phyloP scores from a whole-genome alignment of 2,113 vertebrate species.

The Puntigrus tetrazona region DNA sequence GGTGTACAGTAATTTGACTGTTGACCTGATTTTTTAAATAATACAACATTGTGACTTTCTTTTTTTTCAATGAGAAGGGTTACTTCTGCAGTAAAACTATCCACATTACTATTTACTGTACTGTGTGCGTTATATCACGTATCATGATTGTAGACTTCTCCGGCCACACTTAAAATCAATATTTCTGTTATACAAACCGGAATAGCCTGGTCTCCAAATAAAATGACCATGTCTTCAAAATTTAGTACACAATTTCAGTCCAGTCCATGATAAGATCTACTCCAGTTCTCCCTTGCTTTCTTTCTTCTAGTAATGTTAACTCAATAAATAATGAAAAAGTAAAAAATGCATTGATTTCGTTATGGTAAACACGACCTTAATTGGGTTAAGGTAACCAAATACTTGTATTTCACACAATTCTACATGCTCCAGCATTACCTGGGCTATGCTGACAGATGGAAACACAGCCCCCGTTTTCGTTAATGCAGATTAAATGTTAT shows the following conservation, averaged over 20 bases:
- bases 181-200: neutral
- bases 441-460: neutral
- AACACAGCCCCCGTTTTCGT: neutral
- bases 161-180: neutral
- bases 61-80: neutral
- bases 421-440: neutral
- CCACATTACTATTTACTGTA: neutral
- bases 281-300: neutral
- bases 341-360: neutral
- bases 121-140: neutral
- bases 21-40: neutral
- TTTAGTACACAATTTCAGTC: neutral
- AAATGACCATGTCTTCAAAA: neutral
- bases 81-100: neutral
- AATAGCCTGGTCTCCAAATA: neutral
- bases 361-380: neutral
- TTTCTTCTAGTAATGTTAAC: neutral
- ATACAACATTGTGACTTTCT: neutral
- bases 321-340: too few relatives aligned
- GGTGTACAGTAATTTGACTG: neutral
- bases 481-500: neutral
- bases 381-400: neutral
- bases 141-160: neutral
- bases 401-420: too few relatives aligned
- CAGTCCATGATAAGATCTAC: too few relatives aligned